Conservation (phyloP, 2,888 invertebrate genomes). For the Apantesis nais region DNA sequence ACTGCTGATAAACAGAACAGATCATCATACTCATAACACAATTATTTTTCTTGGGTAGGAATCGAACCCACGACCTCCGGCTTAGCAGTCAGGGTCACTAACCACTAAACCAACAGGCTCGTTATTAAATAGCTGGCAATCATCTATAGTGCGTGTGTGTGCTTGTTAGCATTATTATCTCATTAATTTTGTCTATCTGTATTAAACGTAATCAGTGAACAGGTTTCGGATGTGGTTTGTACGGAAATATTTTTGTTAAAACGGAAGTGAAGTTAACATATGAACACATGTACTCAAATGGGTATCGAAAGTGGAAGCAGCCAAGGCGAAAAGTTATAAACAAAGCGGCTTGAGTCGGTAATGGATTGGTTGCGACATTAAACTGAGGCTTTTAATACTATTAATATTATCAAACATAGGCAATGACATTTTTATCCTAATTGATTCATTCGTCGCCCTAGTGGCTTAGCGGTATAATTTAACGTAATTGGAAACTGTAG, state of each 20-base stretch:
- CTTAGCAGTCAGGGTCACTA: no score
- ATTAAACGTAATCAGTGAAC: conserved; percentile 52
- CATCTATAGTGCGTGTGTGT: conserved; percentile 15
- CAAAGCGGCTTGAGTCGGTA: conserved; percentile 29
- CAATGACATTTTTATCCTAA: background rate
- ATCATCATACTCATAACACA: no score
- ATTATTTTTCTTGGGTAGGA: no score
- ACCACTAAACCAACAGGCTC: no score
- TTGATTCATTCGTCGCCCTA: background rate
- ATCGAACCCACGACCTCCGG: no score
- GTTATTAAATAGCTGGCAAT: conserved; percentile 7
- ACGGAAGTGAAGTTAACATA: conserved; percentile 58
- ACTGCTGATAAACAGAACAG: no score
- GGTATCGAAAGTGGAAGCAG: conserved; percentile 44
- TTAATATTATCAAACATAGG: background rate
- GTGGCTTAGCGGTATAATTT: no score
- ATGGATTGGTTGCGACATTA: conserved; percentile 25
- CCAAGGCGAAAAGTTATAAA: conserved; percentile 38
- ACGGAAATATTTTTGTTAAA: conserved; percentile 63
- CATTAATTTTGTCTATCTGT: conserved; percentile 38
- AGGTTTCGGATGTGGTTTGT: conserved; percentile 58
- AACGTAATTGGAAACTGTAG: no score
- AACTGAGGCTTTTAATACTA: conserved; percentile 10
- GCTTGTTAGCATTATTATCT: conserved; percentile 26
- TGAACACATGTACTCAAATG: conserved; percentile 45